phyloP scores from a whole-genome alignment of 2,888 invertebrate genomes.

The Microplitis deprimator region DNA sequence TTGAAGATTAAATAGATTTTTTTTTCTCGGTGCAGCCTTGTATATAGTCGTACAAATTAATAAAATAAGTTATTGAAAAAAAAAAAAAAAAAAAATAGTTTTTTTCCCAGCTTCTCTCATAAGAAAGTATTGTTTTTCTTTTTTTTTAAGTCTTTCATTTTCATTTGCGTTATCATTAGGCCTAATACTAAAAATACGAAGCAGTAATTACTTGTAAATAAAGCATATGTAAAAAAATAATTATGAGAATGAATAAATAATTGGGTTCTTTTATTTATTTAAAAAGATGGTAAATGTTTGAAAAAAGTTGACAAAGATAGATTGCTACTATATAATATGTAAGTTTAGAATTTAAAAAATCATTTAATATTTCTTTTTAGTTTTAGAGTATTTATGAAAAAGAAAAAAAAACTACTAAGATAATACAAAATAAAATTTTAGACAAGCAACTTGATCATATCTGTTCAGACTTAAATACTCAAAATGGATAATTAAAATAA shows the following conservation, averaged over 20 bases:
- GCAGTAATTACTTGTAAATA: constrained; percentile 12
- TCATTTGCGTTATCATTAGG: constrained; percentile 33
- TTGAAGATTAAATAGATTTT: constrained; percentile 3
- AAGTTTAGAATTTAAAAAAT: neutral
- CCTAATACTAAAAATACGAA: constrained; percentile 17
- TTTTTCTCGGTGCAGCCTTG: constrained; percentile 49
- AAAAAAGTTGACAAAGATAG: neutral
- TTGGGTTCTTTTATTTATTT: neutral
- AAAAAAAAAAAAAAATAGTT: constrained; percentile 3
- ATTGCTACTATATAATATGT: neutral
- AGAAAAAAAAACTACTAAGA: neutral
- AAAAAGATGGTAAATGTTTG: neutral
- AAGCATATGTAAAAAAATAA: neutral
- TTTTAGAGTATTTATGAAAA: neutral
- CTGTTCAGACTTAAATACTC: neutral
- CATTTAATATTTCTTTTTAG: neutral
- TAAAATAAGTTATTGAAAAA: constrained; percentile 57
- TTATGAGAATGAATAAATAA: neutral
- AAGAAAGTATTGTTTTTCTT: constrained; percentile 37
- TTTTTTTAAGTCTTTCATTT: constrained; percentile 40
- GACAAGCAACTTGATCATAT: neutral
- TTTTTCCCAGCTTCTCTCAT: neutral
- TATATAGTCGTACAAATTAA: constrained; percentile 63
- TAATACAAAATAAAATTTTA: neutral
- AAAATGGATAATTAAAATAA: neutral